These are phyloP conservation scores for Sebastes cheni DNA, from an alignment of 2,797 vertebrate species.

Conservation along the genomic window DNA sequence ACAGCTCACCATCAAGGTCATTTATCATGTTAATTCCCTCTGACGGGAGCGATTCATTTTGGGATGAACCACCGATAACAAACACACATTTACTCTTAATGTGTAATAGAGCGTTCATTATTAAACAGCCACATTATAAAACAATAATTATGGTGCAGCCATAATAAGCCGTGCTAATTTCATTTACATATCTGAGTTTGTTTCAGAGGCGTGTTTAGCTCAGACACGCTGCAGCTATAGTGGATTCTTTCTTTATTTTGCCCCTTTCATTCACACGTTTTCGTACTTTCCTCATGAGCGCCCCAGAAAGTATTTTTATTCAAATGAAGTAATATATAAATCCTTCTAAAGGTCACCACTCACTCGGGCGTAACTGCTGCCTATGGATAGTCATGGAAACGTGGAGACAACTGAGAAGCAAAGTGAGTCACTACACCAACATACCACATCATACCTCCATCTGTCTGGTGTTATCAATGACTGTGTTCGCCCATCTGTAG, in stretches of 20 bases:
- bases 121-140: constrained; percentile 20
- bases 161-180: not conserved
- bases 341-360: constrained; percentile 28
- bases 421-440: constrained; percentile 37
- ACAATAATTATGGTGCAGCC: not conserved
- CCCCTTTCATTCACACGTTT: not conserved
- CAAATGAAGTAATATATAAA: not conserved
- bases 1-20: not conserved
- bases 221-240: not conserved
- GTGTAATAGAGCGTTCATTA: constrained; percentile 24
- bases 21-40: constrained; percentile 37
- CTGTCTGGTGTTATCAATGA: constrained; percentile 17
- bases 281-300: not conserved
- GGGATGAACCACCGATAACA: constrained; percentile 12
- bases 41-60: constrained; percentile 28
- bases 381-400: constrained; percentile 26
- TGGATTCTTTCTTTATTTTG: not conserved
- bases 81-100: constrained; percentile 1
- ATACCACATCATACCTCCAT: constrained; percentile 33
- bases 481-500: constrained; percentile 28
- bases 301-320: not conserved
- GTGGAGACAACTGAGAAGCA: constrained; percentile 1
- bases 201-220: not conserved
- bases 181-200: constrained; percentile 5
- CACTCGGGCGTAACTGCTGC: not conserved